Conservation (phyloP, 2,888 invertebrate genomes). For the Podotricha telesiphe region DNA sequence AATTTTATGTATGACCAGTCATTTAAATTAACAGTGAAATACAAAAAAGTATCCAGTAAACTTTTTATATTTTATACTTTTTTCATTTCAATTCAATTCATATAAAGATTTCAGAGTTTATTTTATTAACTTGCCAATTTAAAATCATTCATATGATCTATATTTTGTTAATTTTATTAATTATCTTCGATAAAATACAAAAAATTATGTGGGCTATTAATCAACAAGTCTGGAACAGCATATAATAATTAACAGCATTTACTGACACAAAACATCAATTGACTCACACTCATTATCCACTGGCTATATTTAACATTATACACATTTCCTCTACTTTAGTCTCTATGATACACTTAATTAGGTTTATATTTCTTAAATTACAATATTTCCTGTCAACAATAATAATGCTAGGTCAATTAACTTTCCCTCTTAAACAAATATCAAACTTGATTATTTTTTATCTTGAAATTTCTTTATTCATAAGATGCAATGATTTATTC, state of each 20-base stretch:
- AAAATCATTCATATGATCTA: too few species aligned
- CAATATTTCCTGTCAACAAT: slow-evolving; percentile 18
- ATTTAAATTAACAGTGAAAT: not conserved
- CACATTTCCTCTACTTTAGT: slow-evolving; percentile 7
- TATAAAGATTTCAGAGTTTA: not conserved
- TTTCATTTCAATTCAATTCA: too few species aligned
- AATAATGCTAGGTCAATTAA: slow-evolving; percentile 25
- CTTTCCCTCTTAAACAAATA: not conserved
- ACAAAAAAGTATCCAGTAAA: not conserved
- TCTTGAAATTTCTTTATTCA: not conserved
- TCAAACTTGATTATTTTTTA: not conserved
- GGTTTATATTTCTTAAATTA: slow-evolving; percentile 14
- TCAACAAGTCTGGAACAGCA: slow-evolving; percentile 8
- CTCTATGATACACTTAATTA: not conserved
- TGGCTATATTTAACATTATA: slow-evolving; percentile 25
- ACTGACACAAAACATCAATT: slow-evolving; percentile 9
- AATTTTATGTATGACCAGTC: not conserved
- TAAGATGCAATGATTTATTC: not conserved
- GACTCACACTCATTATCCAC: slow-evolving; percentile 26
- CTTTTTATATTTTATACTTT: not conserved
- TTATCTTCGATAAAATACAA: too few species aligned
- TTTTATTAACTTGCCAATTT: too few species aligned
- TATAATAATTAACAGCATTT: slow-evolving; percentile 16
- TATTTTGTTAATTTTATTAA: too few species aligned
- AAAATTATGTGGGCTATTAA: not conserved